Conservation (phyloP, 1,140 invertebrate genomes). For the Berghia stephanieae region DNA sequence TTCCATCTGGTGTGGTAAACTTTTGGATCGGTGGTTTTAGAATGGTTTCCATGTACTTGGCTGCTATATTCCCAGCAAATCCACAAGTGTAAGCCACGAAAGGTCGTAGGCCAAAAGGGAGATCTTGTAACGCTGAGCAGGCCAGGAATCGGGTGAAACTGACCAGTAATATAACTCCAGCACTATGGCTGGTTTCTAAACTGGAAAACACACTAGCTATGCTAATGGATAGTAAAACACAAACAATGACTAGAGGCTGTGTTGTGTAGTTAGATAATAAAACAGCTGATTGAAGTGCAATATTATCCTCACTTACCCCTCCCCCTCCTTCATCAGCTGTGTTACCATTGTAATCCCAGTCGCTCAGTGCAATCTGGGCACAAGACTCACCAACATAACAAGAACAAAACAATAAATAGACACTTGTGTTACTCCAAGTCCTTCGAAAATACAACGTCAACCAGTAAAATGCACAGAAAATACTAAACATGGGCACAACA, state of each 20-base stretch:
- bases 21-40: constrained; percentile 58
- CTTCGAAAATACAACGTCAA: constrained; percentile 61
- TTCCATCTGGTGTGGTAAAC: constrained; percentile 61
- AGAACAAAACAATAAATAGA: constrained; percentile 64
- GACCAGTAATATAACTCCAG: constrained; percentile 58
- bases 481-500: constrained; percentile 64
- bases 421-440: constrained; percentile 64
- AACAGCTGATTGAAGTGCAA: constrained; percentile 21
- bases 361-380: constrained; percentile 51
- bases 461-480: constrained; percentile 64
- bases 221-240: constrained; percentile 57
- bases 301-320: not conserved
- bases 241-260: constrained; percentile 56
- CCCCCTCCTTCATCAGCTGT: constrained; percentile 22
- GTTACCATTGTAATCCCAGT: constrained; percentile 34
- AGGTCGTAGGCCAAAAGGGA: constrained; percentile 59
- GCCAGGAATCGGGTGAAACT: constrained; percentile 63
- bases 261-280: constrained; percentile 40
- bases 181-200: constrained; percentile 61
- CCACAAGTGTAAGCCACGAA: constrained; percentile 62
- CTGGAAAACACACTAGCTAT: constrained; percentile 63
- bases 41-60: constrained; percentile 65
- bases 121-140: constrained; percentile 54
- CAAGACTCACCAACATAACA: constrained; percentile 64
- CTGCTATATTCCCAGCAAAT: constrained; percentile 61